Evolutionary conservation across 2,888 invertebrate species (phyloP).

Genomic region (Dichetophora obliterata): DNA sequence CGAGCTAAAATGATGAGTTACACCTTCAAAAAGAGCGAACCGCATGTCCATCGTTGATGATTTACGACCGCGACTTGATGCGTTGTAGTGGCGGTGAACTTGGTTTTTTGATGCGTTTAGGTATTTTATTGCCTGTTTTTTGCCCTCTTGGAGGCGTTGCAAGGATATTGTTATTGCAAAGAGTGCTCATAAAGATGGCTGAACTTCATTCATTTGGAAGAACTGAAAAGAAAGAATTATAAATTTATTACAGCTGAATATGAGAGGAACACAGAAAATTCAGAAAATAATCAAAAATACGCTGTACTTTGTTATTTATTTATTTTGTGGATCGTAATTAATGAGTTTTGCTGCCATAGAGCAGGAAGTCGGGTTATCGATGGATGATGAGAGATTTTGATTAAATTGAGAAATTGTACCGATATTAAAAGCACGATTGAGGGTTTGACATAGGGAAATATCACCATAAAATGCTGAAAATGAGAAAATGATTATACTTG

Average conservation of each 20-base stretch:
- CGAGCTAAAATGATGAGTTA: neutral
- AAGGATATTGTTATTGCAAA: slow-evolving; percentile 6
- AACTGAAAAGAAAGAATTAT: slow-evolving; percentile 39
- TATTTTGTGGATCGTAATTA: slow-evolving; percentile 10
- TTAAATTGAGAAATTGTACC: too few species aligned
- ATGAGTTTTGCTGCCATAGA: neutral
- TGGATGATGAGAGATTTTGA: slow-evolving; percentile 41
- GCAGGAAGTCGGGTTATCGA: slow-evolving; percentile 29
- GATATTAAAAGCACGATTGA: too few species aligned
- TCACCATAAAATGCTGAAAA: too few species aligned
- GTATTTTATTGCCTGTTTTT: neutral
- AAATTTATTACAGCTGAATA: slow-evolving; percentile 49
- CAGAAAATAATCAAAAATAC: slow-evolving; percentile 28
- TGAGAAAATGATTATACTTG: too few species aligned
- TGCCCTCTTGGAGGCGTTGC: slow-evolving; percentile 30
- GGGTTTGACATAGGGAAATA: too few species aligned
- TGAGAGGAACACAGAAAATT: slow-evolving; percentile 28
- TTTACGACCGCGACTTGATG: slow-evolving; percentile 38
- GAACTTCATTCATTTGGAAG: neutral
- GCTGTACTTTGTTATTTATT: slow-evolving; percentile 2
- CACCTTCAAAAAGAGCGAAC: slow-evolving; percentile 21
- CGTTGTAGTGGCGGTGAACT: neutral
- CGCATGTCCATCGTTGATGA: slow-evolving; percentile 13
- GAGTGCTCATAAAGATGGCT: neutral
- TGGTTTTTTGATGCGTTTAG: slow-evolving; percentile 26